Conservation (phyloP, 1,140 invertebrate genomes). For the Hestina assimilis region DNA sequence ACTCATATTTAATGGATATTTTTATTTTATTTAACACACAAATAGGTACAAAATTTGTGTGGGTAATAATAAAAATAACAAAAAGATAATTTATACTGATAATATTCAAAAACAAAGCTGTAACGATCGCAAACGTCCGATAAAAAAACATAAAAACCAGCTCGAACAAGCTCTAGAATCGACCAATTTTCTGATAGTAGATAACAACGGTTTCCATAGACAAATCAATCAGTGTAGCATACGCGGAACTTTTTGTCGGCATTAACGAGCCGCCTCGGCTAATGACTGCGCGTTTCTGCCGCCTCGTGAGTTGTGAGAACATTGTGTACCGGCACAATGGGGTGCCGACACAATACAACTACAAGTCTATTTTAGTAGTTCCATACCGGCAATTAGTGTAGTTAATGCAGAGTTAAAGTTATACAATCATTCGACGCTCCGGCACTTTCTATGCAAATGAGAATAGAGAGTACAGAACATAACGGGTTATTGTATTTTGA, state of each 20-base stretch:
- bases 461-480: not conserved
- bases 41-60: too few species aligned
- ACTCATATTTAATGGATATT: not conserved
- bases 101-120: too few species aligned
- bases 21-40: not conserved
- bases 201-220: conserved; percentile 52
- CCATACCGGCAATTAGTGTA: conserved; percentile 55
- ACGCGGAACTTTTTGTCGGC: conserved; percentile 38
- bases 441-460: conserved; percentile 23
- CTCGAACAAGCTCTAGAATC: too few species aligned
- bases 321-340: conserved; percentile 50
- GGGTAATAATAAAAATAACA: too few species aligned
- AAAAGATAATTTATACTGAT: too few species aligned
- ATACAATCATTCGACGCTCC: conserved; percentile 28
- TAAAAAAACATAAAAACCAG: too few species aligned
- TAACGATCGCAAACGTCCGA: too few species aligned
- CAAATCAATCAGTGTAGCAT: conserved; percentile 59
- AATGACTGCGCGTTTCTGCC: conserved; percentile 55
- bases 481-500: not conserved
- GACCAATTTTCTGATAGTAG: conserved; percentile 51
- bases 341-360: conserved; percentile 44
- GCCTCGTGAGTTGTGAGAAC: conserved; percentile 33
- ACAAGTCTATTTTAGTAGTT: conserved; percentile 52
- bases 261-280: conserved; percentile 53
- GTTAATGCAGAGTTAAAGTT: conserved; percentile 48